Evolutionary conservation across 2,113 vertebrate genomes (phyloP), one percentile per base, ranked within the genome.

Genomic region (Dipodomys spectabilis): DNA sequence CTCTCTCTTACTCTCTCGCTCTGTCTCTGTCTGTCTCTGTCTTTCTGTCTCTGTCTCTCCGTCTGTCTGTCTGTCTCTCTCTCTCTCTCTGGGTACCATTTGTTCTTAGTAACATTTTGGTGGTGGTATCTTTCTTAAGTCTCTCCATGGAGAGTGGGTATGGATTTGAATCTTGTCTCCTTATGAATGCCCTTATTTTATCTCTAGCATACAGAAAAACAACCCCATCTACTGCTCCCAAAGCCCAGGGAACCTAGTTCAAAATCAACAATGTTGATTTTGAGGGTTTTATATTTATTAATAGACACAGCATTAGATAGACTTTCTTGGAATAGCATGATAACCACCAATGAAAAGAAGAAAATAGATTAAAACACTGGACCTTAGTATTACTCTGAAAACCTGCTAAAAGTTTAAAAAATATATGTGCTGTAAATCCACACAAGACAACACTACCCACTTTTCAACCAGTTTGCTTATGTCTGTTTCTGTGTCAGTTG

Each of bases 191-290:
- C 3, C 6, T 65, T 60, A 30, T 2, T 85, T 83, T 9, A 22
- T 15, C 18, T 0, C 23, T 18, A 57, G 15, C 0, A n/a, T 9
- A 20, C 3, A 49, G 1, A 79, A 18, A 62, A 27, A 0, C 15
- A 35, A 1, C 25, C 8, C 6, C 23, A 49, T 10, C 44, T 2
- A 7, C 28, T 64, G 16, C 7, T 83, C 2, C 16, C 30, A 88
- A 68, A 73, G 2, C 7, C 32, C 81, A 62, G 27, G 27, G 39
- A 39, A 39, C 39, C 39, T 39, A 39, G 39, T 39, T 39, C 39
- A 39, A 18, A 39, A n/a, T 0, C 6, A 0, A 12, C 0, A 39
- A 6, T 78, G 32, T 39, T 28, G 22, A 32, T 82, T 75, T 67
- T 45, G 64, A 62, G 7, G 15, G 12, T 25, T 39, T 67, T 86